Conservation (phyloP, 2,888 invertebrate genomes). For the Notodonta ziczac region DNA sequence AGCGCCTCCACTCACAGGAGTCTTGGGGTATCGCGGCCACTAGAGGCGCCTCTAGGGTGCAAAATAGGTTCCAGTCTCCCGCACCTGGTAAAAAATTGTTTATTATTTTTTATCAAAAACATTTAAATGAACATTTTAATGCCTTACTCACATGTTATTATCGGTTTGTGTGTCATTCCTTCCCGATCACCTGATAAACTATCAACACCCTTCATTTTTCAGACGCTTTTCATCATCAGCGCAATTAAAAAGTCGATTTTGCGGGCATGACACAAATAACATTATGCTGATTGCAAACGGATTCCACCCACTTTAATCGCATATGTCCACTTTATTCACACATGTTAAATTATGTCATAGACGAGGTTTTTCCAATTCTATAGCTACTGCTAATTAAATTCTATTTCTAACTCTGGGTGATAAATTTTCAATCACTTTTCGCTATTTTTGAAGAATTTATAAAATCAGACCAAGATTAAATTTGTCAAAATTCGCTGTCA, state of each 20-base stretch:
- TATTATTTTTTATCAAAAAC: conserved; percentile 11
- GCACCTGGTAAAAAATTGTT: conserved; percentile 85
- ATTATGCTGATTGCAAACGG: conserved; percentile 51
- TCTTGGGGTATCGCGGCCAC: conserved; percentile 93
- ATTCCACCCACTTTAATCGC: conserved; percentile 75
- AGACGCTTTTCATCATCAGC: conserved; percentile 69
- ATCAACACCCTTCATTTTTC: conserved; percentile 86
- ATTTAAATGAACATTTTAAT: conserved; percentile 17
- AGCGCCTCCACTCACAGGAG: conserved; percentile 95
- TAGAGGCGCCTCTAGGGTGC: conserved; percentile 91
- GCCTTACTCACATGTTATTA: conserved; percentile 88
- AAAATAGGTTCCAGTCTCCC: conserved; percentile 93
- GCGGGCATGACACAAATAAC: conserved; percentile 75
- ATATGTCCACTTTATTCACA: conserved; percentile 62
- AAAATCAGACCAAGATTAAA: conserved; percentile 43
- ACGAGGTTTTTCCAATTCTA: conserved; percentile 14
- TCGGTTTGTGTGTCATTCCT: conserved; percentile 88
- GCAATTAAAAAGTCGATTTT: conserved; percentile 54
- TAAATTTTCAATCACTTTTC: conserved; percentile 45
- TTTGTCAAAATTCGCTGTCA: conserved; percentile 68
- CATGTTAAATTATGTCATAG: conserved; percentile 29
- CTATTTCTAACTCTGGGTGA: conserved; percentile 28
- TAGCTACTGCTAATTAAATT: conserved; percentile 15
- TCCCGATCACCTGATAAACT: conserved; percentile 74
- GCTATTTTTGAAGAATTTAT: conserved; percentile 47